Conservation (phyloP, 2,797 vertebrate genomes). For the Anisognathus igniventris region DNA sequence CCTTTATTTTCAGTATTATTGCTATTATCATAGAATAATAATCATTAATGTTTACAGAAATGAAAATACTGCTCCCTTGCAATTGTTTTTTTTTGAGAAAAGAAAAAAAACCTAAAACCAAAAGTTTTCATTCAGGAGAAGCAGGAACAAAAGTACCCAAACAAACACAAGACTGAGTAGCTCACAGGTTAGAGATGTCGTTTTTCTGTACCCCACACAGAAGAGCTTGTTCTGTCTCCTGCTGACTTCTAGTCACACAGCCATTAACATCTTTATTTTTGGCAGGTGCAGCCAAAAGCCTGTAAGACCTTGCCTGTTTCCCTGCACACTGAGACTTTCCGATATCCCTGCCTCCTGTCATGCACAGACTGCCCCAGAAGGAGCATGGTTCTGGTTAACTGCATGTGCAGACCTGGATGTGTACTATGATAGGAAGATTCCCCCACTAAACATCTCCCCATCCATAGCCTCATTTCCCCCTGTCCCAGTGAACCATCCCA, state of each 20-base stretch:
- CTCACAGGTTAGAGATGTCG: neutral
- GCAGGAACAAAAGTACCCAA: neutral
- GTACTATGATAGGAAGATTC: neutral
- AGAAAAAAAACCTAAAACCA: fast-evolving
- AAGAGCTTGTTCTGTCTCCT: neutral
- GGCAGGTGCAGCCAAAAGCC: neutral
- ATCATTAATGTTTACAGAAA: neutral
- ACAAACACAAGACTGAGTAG: neutral
- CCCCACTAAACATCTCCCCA: fast-evolving
- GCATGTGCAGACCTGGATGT: neutral
- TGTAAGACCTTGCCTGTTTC: neutral
- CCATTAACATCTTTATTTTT: neutral
- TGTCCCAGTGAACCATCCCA: neutral
- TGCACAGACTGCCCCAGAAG: neutral
- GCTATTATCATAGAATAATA: neutral
- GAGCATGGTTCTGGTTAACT: neutral
- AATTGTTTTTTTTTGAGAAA: neutral
- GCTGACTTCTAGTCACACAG: neutral
- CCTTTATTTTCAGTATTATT: neutral
- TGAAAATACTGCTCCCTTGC: neutral
- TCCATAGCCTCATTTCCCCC: neutral
- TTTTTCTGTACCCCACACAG: neutral
- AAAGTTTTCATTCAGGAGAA: neutral
- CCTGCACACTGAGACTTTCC: neutral
- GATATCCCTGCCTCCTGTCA: neutral